phyloP scores from a whole-genome alignment of 2,888 invertebrate genomes.

The Nomada goodeniana region DNA sequence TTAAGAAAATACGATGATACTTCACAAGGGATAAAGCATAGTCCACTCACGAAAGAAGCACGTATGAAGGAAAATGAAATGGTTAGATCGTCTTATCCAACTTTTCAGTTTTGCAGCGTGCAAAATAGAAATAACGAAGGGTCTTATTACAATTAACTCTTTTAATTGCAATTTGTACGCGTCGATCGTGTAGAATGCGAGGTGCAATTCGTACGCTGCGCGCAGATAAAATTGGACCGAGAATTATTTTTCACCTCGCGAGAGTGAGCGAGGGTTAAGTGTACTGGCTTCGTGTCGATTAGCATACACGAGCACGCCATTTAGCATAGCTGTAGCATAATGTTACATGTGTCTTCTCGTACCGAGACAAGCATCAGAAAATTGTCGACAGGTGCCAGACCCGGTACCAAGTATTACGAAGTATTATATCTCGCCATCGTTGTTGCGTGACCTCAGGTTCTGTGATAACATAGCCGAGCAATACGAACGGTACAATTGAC shows the following conservation, averaged over 20 bases:
- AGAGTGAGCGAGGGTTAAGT: constrained; percentile 39
- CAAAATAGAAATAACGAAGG: constrained; percentile 2
- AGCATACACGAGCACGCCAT: constrained; percentile 75
- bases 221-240: constrained; percentile 32
- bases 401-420: constrained; percentile 45
- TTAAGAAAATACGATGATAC: too few species aligned
- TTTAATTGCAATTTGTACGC: constrained; percentile 22
- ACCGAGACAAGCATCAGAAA: constrained; percentile 76
- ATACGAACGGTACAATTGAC: constrained; percentile 1
- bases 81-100: too few species aligned
- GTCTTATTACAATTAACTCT: not conserved
- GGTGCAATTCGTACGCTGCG: constrained; percentile 3
- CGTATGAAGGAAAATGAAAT: too few species aligned
- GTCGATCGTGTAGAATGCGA: not conserved
- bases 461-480: constrained; percentile 13
- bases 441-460: constrained; percentile 42
- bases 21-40: too few species aligned
- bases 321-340: constrained; percentile 57
- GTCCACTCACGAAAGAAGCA: too few species aligned
- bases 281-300: constrained; percentile 60
- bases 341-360: constrained; percentile 68
- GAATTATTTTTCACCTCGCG: constrained; percentile 61
- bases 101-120: not conserved
- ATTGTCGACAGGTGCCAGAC: constrained; percentile 73
- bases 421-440: constrained; percentile 37